Percentiles rank a stretch among this genome's conserved stretches.
These are phyloP conservation scores for Cavia aperea DNA, from an alignment of 2,113 vertebrate genomes.

Conservation along the genomic window DNA sequence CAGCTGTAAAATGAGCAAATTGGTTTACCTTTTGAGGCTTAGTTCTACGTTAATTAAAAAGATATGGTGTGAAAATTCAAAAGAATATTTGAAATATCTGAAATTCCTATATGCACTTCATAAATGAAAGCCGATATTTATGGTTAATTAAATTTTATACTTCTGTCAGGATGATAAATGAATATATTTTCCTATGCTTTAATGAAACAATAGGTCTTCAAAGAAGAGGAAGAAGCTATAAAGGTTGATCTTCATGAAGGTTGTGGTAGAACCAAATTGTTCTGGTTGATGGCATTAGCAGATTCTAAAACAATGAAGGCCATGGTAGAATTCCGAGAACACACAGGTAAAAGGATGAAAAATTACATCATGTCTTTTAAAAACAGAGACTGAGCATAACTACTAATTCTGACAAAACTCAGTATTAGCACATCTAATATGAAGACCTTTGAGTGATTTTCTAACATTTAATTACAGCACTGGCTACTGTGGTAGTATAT, in stretches of 20 bases:
- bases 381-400: neutral
- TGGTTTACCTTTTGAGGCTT: neutral
- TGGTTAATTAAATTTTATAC: constrained; percentile 13
- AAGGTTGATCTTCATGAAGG: constrained; percentile 99
- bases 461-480: neutral
- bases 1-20: neutral
- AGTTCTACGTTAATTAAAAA: neutral
- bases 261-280: constrained; percentile 97
- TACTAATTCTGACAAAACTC: neutral
- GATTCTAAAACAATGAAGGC: constrained; percentile 99
- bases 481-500: neutral
- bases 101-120: constrained; percentile 22
- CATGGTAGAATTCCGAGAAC: constrained; percentile 99
- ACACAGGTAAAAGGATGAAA: constrained; percentile 85
- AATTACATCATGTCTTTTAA: neutral
- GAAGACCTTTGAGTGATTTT: neutral
- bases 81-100: neutral
- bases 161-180: constrained; percentile 1
- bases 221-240: constrained; percentile 99
- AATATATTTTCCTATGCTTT: constrained; percentile 31
- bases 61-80: neutral
- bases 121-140: constrained; percentile 3
- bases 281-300: constrained; percentile 98
- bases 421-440: neutral
- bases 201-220: constrained; percentile 87